Evolutionary conservation across 2,888 invertebrate genomes (phyloP).

Genomic region (Watsonalla binaria): DNA sequence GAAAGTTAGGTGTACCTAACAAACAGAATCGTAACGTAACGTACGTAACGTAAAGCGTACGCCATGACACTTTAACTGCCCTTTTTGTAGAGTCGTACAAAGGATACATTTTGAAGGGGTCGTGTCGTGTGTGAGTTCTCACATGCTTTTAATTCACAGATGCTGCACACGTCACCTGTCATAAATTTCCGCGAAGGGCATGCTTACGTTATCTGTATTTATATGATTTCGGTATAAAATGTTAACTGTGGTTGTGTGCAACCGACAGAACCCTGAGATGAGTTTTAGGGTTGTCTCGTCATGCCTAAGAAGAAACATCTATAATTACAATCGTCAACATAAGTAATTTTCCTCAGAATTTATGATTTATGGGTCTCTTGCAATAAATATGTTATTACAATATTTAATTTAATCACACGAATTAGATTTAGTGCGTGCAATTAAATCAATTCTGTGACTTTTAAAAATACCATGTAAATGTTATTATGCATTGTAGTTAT

Average conservation of each 20-base stretch:
- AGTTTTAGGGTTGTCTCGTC: background rate
- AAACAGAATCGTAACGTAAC: background rate
- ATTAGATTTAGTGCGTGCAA: too few species aligned
- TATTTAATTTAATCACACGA: too few species aligned
- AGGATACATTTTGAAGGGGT: background rate
- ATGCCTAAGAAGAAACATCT: background rate
- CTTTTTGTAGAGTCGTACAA: background rate
- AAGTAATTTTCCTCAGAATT: too few species aligned
- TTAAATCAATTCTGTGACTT: too few species aligned
- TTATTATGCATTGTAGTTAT: too few species aligned
- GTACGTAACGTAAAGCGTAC: background rate
- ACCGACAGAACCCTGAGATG: background rate
- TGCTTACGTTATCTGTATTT: too few species aligned
- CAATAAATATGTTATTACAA: too few species aligned
- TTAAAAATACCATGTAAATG: too few species aligned
- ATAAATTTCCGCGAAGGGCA: background rate
- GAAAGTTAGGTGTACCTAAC: background rate
- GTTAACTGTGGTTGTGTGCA: background rate
- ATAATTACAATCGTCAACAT: too few species aligned
- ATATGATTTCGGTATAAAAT: background rate
- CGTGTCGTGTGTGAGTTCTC: slow-evolving; percentile 5
- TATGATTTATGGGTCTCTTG: too few species aligned
- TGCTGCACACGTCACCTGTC: background rate
- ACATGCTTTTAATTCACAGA: slow-evolving; percentile 1
- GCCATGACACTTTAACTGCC: background rate